Base-by-base conservation (phyloP, 2,888 invertebrate species). In the Catocala sponsa region DNA sequence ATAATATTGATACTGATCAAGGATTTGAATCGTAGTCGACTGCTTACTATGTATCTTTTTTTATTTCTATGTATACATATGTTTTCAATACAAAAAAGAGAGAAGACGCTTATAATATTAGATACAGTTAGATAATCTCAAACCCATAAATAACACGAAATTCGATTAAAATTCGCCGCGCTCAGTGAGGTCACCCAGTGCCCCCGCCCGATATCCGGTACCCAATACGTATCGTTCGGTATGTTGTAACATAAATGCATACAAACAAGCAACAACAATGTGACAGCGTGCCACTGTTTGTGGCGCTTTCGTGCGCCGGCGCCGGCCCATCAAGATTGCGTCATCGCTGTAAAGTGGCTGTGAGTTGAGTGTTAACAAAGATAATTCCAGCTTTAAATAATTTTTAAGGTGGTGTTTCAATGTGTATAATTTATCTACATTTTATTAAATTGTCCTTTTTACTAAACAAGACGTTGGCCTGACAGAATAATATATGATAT, bases 261-360 rank as follows among this genome's bases (percentile, higher is more conserved):
- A 65, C 63, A 54, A 59, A 61, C 46, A 47, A 54, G 35, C 61
- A 71, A 76, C 66, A 74, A 76, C 64, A 76, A 72, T 74, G 68
- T 70, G 77, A 75, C 76, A 76, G 77, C 65, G 58, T 76, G 74
- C 72, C 66, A 64, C 74, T 56, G 70, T 68, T 57, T 52, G 62
- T 52, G 42, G 66, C 54, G 46, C 56, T 51, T 43, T 52, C 59
- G 50, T 70, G 77, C 72, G 68, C 76, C 46, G 72, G 77, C 77
- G 76, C 77, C 72, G 71, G 43, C 55, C 59, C 38, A 58, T 42
- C 32, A 52, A 49, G 25, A 55, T 77, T 77, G 55, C 76, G 65
- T 76, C 77, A 76, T 51, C 11, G 9, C 13, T 53, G 50, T 65
- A 67, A 46, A 50, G 47, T n/a, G 49, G 46, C 63, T 50, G 64